These are phyloP conservation scores for Eledona agricola DNA, from an alignment of 2,888 invertebrate species.

Conservation along the genomic window DNA sequence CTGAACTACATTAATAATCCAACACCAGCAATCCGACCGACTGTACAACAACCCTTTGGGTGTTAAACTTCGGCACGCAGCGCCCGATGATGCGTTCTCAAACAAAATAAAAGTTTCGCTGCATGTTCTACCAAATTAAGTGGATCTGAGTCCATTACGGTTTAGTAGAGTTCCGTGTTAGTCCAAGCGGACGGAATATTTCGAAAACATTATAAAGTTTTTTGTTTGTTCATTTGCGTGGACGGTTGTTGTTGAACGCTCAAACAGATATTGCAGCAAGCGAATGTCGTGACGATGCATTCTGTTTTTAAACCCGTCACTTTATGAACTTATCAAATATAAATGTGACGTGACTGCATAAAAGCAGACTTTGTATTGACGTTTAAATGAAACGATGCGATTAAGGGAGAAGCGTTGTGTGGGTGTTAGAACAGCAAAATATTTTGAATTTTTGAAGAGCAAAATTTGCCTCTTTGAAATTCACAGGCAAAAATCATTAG, in stretches of 20 bases:
- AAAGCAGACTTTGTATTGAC: too few relatives aligned
- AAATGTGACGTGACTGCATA: too few relatives aligned
- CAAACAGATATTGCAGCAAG: too few relatives aligned
- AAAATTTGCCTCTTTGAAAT: too few relatives aligned
- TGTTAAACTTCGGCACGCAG: slow-evolving; percentile 11
- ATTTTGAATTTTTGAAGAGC: too few relatives aligned
- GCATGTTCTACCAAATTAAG: slow-evolving; percentile 24
- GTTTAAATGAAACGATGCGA: too few relatives aligned
- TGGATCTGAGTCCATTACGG: slow-evolving; percentile 28
- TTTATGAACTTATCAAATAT: too few relatives aligned
- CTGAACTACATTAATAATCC: slow-evolving; percentile 44
- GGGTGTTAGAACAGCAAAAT: too few relatives aligned
- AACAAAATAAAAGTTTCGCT: slow-evolving; percentile 15
- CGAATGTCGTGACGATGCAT: too few relatives aligned
- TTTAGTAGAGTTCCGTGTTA: slow-evolving; percentile 28
- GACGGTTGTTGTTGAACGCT: too few relatives aligned
- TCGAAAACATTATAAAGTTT: slow-evolving; percentile 9
- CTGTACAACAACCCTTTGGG: slow-evolving; percentile 9
- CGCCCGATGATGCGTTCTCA: slow-evolving; percentile 2
- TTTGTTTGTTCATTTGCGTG: slow-evolving; percentile 13
- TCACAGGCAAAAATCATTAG: neutral
- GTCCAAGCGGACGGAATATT: slow-evolving; percentile 9
- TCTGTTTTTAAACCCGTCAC: too few relatives aligned
- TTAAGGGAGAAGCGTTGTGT: too few relatives aligned
- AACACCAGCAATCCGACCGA: slow-evolving; percentile 34